phyloP scores from a whole-genome alignment of 2,113 vertebrate genomes.

The Hoplias malabaricus region DNA sequence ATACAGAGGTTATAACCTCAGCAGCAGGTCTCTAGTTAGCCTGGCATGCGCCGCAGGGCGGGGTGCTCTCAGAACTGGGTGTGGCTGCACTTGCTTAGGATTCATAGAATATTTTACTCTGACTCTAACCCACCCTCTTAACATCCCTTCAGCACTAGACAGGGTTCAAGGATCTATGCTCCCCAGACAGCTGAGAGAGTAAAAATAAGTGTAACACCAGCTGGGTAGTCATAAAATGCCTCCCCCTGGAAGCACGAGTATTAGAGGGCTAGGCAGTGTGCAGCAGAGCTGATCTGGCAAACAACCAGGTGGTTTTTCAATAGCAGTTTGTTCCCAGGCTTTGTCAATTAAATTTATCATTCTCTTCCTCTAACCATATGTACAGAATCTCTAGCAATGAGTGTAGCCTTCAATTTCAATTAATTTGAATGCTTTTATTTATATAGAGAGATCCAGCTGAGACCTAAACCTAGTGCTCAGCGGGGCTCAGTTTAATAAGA shows the following conservation, averaged over 20 bases:
- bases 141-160: slow-evolving; percentile 23
- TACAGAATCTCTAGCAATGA: not conserved
- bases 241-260: slow-evolving; percentile 32
- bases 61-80: slow-evolving; percentile 23
- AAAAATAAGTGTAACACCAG: slow-evolving; percentile 66
- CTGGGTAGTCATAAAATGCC: slow-evolving; percentile 39
- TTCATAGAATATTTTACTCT: slow-evolving; percentile 46
- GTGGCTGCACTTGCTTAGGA: slow-evolving; percentile 47
- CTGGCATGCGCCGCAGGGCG: slow-evolving; percentile 37
- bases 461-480: not conserved
- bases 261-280: not conserved
- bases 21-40: slow-evolving; percentile 39
- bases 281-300: slow-evolving; percentile 7
- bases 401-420: not conserved
- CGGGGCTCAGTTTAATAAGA: not conserved
- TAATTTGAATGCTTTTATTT: not conserved
- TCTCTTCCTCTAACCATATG: not conserved
- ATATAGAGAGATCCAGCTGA: not conserved
- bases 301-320: not conserved
- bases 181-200: slow-evolving; percentile 67
- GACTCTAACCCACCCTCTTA: slow-evolving; percentile 16
- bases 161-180: slow-evolving; percentile 21
- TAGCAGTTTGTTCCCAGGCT: not conserved
- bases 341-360: not conserved
- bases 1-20: slow-evolving; percentile 24